Evolutionary conservation across 92 coral and sea anemone genomes (phyloP), one percentile per base, ranked within the genome.

Genomic region (Pocillopora grandis): DNA sequence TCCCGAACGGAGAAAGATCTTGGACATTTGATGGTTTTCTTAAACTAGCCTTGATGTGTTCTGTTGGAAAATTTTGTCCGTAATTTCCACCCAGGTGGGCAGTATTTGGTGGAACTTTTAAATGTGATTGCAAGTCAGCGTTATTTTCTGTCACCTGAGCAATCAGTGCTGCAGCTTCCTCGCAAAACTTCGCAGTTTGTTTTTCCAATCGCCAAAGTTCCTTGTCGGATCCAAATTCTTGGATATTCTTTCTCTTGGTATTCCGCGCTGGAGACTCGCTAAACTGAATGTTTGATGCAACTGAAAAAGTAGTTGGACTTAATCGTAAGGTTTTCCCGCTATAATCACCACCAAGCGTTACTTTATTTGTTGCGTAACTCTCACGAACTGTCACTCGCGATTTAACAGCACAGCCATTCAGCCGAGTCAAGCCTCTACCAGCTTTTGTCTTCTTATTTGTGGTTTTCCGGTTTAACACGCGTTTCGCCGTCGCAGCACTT

Each of bases 101-200:
- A n/a, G 62, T 12, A 9, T 74, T 62, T 49, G 78, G n/a, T 2
- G n/a, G 77, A 20, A 19, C 62, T n/a, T 55, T 74, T 14, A 49
- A 20, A 52, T 74, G 55, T 37, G 63, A 56, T 23, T 74, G 78
- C 23, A 74, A 52, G 10, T 57, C 16, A 17, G 42, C 63, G 78
- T 0, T 74, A 17, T 74, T 74, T 74, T 19, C 78, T 20, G 20
- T 56, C 37, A 74, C 70, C 35, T 90, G 71, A 18, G 85, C 57
- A 79, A 91, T 84, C 33, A 91, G 77, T 55, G 59, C 76, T 1
- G 82, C 92, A 12, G 90, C 94, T 63, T 91, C 92, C 77, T 86
- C 79, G 69, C 88, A 89, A 49, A 86, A 78, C 62, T 84, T 88
- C 0, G 80, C 66, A 10, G 94, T 83, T 42, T 88, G 94, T 69